Evolutionary conservation across 2,888 invertebrate species (phyloP), one percentile per base, ranked within the genome.

Genomic region (Tholera decimalis): DNA sequence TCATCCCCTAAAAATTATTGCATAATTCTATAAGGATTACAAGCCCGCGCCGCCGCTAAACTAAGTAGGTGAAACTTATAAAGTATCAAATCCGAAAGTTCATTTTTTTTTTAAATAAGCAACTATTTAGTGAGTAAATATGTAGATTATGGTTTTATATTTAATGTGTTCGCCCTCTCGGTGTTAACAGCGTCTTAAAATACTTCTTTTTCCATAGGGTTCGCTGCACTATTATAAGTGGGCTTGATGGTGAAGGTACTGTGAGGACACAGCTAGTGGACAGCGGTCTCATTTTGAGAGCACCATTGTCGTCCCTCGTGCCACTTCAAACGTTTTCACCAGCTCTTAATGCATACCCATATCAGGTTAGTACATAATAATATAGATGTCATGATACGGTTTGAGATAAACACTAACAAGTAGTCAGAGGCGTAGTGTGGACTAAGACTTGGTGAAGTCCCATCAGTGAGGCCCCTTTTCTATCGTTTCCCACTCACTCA

Each of bases 281-380:
- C 88, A 95, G 93, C 83, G 95, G 95, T 6, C 89, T 92, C 39
- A 90, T 94, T 22, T 87, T 95, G 77, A 91, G 93, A 68, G 95
- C 95, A 77, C 95, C 95, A 66, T 88, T 94, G 44, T 94, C 94
- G 20, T 94, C 95, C 15, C 89, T 96, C 60, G 92, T 95, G 72
- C 94, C 95, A 51, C 87, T 96, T 55, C 89, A 89, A 72, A 71
- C 87, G 28, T 94, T 95, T 84, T 96, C 96, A 60, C 92, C 93
- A n/a, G 96, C 96, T 2, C 92, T 96, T 28, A 96, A 96, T 78
- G 92, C 92, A 49, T 96, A 93, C 75, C 96, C 96, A 0, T 88
- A 90, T 28, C 96, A 97, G 93, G 97, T 96, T 8, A 83, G 69
- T 60, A 18, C 11, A 39, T 8, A 11, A 8, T 41, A 35, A 37